Percentiles rank a stretch among this genome's conserved stretches.
Evolutionary conservation across 2,113 vertebrate species (phyloP).

Genomic region (Chionis minor): DNA sequence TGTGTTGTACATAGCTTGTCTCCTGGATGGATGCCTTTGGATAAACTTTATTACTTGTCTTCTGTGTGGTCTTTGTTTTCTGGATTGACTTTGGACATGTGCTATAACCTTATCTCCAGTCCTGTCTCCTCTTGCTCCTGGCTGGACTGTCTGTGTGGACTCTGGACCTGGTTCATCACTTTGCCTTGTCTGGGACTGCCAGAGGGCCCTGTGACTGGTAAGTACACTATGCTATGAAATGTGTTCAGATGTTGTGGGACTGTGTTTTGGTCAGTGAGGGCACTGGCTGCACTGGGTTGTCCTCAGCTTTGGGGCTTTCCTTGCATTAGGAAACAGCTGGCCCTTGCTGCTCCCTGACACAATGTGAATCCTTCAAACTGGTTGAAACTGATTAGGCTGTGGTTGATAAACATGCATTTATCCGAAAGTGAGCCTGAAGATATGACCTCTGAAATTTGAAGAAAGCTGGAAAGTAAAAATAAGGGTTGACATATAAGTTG

Average conservation of each 20-base stretch:
- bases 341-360: background rate
- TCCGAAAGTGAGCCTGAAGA: background rate
- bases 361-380: background rate
- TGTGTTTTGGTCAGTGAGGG: background rate
- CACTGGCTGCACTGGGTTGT: rapidly evolving
- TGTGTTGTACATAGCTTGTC: background rate
- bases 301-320: background rate
- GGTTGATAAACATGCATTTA: background rate
- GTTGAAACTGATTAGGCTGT: background rate
- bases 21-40: background rate
- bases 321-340: background rate
- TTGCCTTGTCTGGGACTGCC: background rate
- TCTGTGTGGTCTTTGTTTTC: background rate
- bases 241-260: background rate
- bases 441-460: background rate
- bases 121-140: background rate
- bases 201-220: background rate
- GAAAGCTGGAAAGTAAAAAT: background rate
- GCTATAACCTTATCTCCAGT: background rate
- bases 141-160: background rate
- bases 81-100: background rate
- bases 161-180: background rate
- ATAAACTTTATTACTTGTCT: background rate
- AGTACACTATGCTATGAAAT: background rate
- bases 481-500: background rate